Conservation (phyloP, 2,797 vertebrate genomes). For the Lerista edwardsae region DNA sequence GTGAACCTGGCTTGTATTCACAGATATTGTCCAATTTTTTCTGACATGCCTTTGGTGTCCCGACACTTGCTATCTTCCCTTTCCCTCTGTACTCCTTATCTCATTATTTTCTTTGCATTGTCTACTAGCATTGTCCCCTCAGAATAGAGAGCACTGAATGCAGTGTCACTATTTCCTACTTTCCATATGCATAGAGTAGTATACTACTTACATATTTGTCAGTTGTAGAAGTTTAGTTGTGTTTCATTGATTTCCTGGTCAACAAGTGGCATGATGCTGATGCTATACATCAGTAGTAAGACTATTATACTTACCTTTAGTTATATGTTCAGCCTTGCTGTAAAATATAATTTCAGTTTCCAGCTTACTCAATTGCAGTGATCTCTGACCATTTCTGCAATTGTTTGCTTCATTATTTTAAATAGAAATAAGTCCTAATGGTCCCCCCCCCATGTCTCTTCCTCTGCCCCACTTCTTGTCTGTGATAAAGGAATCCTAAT, state of each 20-base stretch:
- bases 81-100: neutral
- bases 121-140: neutral
- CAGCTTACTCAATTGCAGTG: neutral
- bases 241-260: neutral
- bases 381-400: neutral
- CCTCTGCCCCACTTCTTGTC: neutral
- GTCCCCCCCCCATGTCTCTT: neutral
- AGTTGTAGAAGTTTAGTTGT: neutral
- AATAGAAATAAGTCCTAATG: neutral
- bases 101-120: neutral
- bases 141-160: neutral
- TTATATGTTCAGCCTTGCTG: neutral
- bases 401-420: neutral
- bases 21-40: neutral
- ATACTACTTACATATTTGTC: neutral
- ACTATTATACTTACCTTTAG: neutral
- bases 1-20: neutral
- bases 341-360: neutral
- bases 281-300: neutral
- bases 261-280: neutral
- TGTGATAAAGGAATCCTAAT: too few relatives aligned
- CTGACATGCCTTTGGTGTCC: neutral
- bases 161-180: neutral
- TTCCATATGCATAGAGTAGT: neutral
- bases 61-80: neutral